Evolutionary conservation across 2,113 vertebrate genomes (phyloP).

Genomic region (Cyprinodon variegatus): DNA sequence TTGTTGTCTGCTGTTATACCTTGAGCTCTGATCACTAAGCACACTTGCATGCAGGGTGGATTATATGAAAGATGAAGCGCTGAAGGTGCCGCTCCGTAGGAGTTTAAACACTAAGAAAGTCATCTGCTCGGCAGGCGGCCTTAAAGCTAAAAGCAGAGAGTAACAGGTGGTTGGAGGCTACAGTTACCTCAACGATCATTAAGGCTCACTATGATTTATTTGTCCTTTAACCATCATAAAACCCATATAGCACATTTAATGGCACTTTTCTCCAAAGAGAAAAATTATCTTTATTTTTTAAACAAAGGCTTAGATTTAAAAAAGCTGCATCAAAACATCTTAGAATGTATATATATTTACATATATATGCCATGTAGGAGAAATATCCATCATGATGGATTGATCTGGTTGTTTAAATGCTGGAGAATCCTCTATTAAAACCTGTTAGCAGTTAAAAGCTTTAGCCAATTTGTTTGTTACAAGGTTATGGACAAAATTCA

Average conservation of each 20-base stretch:
- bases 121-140: constrained; percentile 60
- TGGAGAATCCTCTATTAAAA: no score
- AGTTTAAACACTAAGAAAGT: constrained; percentile 52
- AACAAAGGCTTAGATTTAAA: background rate
- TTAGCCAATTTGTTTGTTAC: no score
- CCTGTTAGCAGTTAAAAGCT: no score
- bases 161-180: constrained; percentile 65
- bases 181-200: constrained; percentile 56
- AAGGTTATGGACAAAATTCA: no score
- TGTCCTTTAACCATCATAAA: constrained; percentile 44
- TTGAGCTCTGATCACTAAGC: constrained; percentile 22
- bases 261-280: constrained; percentile 16
- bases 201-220: constrained; percentile 34
- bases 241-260: constrained; percentile 34
- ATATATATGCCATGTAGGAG: no score
- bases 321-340: background rate
- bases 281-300: background rate
- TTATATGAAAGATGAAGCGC: background rate
- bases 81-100: constrained; percentile 14
- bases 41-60: background rate
- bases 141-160: constrained; percentile 59
- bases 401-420: no score
- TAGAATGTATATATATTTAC: background rate
- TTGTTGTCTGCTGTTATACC: constrained; percentile 6
- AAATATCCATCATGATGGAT: no score